Evolutionary conservation across 1,140 invertebrate genomes (phyloP), one percentile per base, ranked within the genome.

Genomic region (Drosophila lowei): DNA sequence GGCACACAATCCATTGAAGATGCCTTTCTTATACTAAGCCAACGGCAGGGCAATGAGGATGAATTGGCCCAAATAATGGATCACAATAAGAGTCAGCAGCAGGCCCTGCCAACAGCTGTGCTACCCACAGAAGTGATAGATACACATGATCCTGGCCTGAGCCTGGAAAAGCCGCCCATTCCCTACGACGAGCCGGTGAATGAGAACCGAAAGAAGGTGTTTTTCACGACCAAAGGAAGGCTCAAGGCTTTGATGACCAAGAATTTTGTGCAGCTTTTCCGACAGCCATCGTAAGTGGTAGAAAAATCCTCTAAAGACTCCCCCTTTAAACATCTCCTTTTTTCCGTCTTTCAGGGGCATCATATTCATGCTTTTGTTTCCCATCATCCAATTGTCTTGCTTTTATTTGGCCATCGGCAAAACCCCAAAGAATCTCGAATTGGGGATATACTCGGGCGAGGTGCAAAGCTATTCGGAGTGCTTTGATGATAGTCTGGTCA

Each of bases 371-470:
- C 92, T 97, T 23, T 71, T 97, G 25, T 94, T 98, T 70, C 97
- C 97, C 1, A 92, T 97, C 3, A 89, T 97, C 7, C 94, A 98
- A 93, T 92, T 96, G n/a, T 92, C 94, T 5, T 92, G 95, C 1
- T 98, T 98, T 90, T 96, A 97, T 91, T 73, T 95, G 30, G 94
- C 96, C 11, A 94, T 98, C 52, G 97, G 97, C 6, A 93, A 94
- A 23, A 95, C 97, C 70, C 96, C 96, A 0, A 93, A 93, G 57
- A 93, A 94, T 42, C 92, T 98, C 0, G 92, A 92, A 13, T 74
- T 98, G 11, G 97, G 94, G 0, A 91, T 98, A 0, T 94, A 97
- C 2, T 97, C 97, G 77, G 91, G 95, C 1, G 97, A 97, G 91
- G 92, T 93, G 3, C 68, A 85, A 0, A 83, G 72, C n/a, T 92